Evolutionary conservation across 2,888 invertebrate species (phyloP).

Genomic region (Cerceris ruficornis): DNA sequence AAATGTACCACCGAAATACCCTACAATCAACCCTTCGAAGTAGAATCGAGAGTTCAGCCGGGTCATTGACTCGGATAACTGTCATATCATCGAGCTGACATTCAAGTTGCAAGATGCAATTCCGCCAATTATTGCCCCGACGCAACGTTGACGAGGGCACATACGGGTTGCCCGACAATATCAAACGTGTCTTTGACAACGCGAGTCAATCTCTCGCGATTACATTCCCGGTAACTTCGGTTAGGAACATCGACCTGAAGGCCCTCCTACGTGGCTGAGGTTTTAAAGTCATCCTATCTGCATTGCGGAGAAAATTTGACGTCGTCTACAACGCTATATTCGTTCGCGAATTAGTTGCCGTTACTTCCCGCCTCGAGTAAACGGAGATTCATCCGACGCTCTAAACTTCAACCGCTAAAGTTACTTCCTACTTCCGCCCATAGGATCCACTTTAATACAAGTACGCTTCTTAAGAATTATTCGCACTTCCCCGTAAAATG

Average conservation of each 20-base stretch:
- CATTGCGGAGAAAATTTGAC: not conserved
- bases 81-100: not conserved
- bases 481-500: not conserved
- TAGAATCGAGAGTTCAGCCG: not conserved
- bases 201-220: slow-evolving; percentile 6
- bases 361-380: not conserved
- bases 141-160: not conserved
- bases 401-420: not conserved
- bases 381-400: no score
- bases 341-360: not conserved
- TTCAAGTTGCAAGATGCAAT: not conserved
- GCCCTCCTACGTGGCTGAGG: no score
- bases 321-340: not conserved
- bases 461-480: not conserved
- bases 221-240: slow-evolving; percentile 2
- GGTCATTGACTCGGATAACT: slow-evolving; percentile 3
- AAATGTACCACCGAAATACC: not conserved
- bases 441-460: not conserved
- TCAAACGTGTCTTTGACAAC: slow-evolving; percentile 29
- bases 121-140: not conserved
- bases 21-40: not conserved
- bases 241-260: no score
- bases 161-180: not conserved
- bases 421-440: not conserved
- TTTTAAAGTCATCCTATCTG: no score